phyloP scores from a whole-genome alignment of 30 jellyfish, hydroid and myxozoan species.

The Haliclystus octoradiatus region DNA sequence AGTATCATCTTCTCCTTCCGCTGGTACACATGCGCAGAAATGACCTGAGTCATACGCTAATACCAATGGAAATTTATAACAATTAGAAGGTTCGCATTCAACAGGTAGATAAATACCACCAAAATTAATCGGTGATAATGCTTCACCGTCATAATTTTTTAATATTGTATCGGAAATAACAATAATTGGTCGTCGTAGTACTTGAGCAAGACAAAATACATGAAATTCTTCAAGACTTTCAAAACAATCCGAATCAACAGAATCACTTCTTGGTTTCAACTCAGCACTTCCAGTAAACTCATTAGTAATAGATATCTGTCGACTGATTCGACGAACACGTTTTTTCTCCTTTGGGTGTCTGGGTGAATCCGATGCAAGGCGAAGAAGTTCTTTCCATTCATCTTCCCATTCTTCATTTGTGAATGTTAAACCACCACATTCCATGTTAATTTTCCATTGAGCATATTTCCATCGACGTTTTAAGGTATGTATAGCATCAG shows the following conservation, averaged over 20 bases:
- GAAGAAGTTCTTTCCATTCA: slow-evolving; percentile 73
- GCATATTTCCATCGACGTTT: slow-evolving; percentile 79
- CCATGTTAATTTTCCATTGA: slow-evolving; percentile 73
- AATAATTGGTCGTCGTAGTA: slow-evolving; percentile 72
- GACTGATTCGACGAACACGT: slow-evolving; percentile 56
- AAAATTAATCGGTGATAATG: slow-evolving; percentile 65
- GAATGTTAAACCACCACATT: slow-evolving; percentile 67
- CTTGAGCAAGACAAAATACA: slow-evolving; percentile 68
- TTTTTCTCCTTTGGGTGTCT: slow-evolving; percentile 12
- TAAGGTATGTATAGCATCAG: slow-evolving; percentile 37
- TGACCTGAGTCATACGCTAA: slow-evolving; percentile 90
- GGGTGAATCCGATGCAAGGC: slow-evolving; percentile 65
- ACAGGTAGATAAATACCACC: slow-evolving; percentile 82
- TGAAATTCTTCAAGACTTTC: slow-evolving; percentile 88
- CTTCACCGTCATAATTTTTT: slow-evolving; percentile 59
- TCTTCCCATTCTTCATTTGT: slow-evolving; percentile 59
- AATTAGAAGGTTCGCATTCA: slow-evolving; percentile 29
- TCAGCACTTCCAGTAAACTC: slow-evolving; percentile 13
- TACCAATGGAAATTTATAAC: slow-evolving; percentile 74
- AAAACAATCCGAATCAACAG: slow-evolving; percentile 29
- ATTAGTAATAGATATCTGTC: slow-evolving; percentile 43
- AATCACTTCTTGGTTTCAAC: not conserved
- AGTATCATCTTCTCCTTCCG: slow-evolving; percentile 66
- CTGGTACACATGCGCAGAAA: slow-evolving; percentile 85
- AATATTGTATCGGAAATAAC: slow-evolving; percentile 73